Percentiles rank a stretch among this genome's conserved stretches.
These are phyloP conservation scores for Acanthococcus lagerstroemiae DNA, from an alignment of 2,888 invertebrate species.

Conservation along the genomic window DNA sequence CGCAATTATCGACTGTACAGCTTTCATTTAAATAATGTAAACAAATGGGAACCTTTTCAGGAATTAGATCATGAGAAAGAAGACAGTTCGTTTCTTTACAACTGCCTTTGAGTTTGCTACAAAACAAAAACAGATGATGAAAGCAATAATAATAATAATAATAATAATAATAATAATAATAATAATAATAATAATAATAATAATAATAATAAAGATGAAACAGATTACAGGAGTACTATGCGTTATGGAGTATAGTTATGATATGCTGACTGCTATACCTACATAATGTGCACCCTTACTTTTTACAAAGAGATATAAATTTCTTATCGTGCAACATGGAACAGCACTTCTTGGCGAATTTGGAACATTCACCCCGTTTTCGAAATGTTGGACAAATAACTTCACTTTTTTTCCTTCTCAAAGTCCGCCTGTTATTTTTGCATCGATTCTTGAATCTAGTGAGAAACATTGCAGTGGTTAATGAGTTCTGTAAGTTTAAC, in stretches of 20 bases:
- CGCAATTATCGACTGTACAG: background rate
- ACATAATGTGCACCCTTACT: slow-evolving; percentile 1
- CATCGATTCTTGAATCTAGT: slow-evolving; percentile 9
- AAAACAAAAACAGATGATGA: too few relatives aligned
- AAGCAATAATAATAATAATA: too few relatives aligned
- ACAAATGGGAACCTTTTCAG: slow-evolving; percentile 11
- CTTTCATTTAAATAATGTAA: background rate
- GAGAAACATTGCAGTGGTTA: too few relatives aligned
- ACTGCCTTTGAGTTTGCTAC: background rate
- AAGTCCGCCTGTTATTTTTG: slow-evolving; percentile 5
- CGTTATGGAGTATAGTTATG: too few relatives aligned
- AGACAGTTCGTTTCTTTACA: slow-evolving; percentile 11
- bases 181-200: too few relatives aligned
- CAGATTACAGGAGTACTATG: too few relatives aligned
- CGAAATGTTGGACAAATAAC: slow-evolving; percentile 19
- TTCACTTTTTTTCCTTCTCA: slow-evolving; percentile 6
- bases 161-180: too few relatives aligned
- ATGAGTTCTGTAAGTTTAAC: too few relatives aligned
- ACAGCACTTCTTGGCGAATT: background rate
- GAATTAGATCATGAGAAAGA: slow-evolving; percentile 13
- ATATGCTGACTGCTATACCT: background rate
- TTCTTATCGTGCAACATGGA: slow-evolving; percentile 3
- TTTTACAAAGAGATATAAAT: slow-evolving; percentile 12
- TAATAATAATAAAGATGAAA: too few relatives aligned
- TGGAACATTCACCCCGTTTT: slow-evolving; percentile 3